Percentiles rank a stretch among this genome's conserved stretches.
Evolutionary conservation across 2,113 vertebrate species (phyloP).

Genomic region (Pituophis catenifer): DNA sequence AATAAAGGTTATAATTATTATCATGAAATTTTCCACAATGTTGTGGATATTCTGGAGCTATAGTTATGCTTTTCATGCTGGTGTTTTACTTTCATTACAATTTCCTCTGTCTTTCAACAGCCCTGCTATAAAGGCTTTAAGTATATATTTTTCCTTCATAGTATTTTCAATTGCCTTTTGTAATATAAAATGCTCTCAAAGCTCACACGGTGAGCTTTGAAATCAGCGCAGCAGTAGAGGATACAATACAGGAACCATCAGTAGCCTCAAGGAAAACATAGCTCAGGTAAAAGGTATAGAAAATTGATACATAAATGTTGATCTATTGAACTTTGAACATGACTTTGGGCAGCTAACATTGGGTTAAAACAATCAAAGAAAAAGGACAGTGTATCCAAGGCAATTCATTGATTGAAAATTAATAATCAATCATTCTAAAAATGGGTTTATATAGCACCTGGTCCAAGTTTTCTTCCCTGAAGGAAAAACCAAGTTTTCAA

Average conservation of each 20-base stretch:
- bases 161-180: neutral
- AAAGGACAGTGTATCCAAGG: neutral
- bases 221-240: neutral
- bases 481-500: neutral
- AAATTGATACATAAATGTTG: neutral
- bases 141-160: neutral
- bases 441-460: neutral
- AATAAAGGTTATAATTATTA: no score
- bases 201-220: neutral
- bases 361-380: neutral
- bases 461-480: neutral
- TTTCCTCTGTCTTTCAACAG: neutral
- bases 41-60: neutral
- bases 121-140: neutral
- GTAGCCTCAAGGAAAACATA: neutral
- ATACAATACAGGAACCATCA: neutral
- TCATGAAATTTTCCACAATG: neutral
- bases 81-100: neutral
- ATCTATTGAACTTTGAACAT: neutral
- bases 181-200: neutral
- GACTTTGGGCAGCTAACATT: neutral
- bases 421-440: neutral
- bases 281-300: neutral
- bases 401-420: neutral
- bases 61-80: neutral